Base-by-base conservation (phyloP, 2,797 vertebrate genomes). In the Muraenolepis orangiensis region DNA sequence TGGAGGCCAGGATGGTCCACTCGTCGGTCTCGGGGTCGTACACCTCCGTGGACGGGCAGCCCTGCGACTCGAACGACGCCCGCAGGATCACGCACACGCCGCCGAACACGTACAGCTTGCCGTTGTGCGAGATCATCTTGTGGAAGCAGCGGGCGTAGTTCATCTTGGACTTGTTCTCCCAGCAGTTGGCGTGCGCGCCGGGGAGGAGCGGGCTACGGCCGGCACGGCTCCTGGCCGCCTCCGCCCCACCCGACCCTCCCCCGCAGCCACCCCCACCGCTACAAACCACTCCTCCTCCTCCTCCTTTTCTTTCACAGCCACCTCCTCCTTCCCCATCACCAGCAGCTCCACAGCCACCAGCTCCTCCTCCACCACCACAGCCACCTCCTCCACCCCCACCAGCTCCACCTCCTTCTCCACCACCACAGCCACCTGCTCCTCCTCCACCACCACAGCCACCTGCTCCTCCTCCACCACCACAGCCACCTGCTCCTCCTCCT, bases 151-250 rank as follows among this genome's bases (percentile, higher is more conserved):
- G 96, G 6, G 98, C 98, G 6, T 99, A 99, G 94, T 99, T 99
- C 98, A 99, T 99, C 92, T 98, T 99, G 86, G 97, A 98, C 87
- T 98, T 99, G 91, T 99, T 99, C 91, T 99, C 97, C 98, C 98
- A 99, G 89, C 97, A 99, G 93, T 95, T 96, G 86, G 91, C 78
- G 51, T 90, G 89, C 1, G 83, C 78, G 74, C 81, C 86, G 72
- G 95, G 95, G 78, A 95, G 94, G 75, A 96, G 94, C 78, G 96
- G 93, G 11, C 95, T 95, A 72, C 97, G 95, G 51, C 96, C 92
- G 29, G 93, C 94, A 77, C 97, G 97, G 42, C 86, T 85, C 84
- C 87, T 87, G 81, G 86, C 85, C 0, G 87, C 88, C 94, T 96
- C 90, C 90, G 95, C 87, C 12, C 74, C 86, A 0, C 94, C 95